These are phyloP conservation scores for Eupithecia abbreviata DNA, from an alignment of 2,888 invertebrate genomes.

Conservation along the genomic window DNA sequence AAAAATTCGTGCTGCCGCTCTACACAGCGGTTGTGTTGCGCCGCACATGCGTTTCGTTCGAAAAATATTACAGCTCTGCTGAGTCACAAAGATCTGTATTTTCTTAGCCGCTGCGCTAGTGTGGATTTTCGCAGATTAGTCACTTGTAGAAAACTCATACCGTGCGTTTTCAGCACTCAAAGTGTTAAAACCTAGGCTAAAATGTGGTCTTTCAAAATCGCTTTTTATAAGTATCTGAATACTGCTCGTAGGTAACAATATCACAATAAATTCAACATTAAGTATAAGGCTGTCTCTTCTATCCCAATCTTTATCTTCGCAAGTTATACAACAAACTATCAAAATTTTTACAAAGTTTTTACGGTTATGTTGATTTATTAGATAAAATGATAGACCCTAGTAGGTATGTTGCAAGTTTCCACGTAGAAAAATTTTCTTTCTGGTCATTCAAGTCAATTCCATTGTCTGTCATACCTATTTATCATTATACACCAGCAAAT, in stretches of 20 bases:
- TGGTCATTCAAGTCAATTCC: not conserved
- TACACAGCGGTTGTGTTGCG: too few relatives aligned
- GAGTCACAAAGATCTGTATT: too few relatives aligned
- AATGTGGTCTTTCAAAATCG: not conserved
- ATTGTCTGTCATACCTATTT: not conserved
- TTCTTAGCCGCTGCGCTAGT: too few relatives aligned
- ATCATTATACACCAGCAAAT: too few relatives aligned
- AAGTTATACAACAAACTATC: not conserved
- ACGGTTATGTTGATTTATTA: not conserved
- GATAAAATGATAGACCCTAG: not conserved
- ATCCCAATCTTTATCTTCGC: not conserved
- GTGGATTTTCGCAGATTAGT: too few relatives aligned
- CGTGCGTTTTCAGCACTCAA: too few relatives aligned
- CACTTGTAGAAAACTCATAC: too few relatives aligned
- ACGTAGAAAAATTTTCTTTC: not conserved
- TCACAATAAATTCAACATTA: slow-evolving; percentile 4
- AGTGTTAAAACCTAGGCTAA: not conserved
- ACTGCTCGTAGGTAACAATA: slow-evolving; percentile 5
- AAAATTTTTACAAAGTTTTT: not conserved
- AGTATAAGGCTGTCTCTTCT: not conserved
- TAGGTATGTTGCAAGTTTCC: not conserved
- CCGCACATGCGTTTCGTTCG: too few relatives aligned
- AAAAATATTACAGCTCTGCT: too few relatives aligned
- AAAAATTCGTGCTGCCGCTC: too few relatives aligned
- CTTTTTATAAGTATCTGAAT: not conserved